Conservation (phyloP, 2,113 vertebrate genomes). For the Strix aluco region DNA sequence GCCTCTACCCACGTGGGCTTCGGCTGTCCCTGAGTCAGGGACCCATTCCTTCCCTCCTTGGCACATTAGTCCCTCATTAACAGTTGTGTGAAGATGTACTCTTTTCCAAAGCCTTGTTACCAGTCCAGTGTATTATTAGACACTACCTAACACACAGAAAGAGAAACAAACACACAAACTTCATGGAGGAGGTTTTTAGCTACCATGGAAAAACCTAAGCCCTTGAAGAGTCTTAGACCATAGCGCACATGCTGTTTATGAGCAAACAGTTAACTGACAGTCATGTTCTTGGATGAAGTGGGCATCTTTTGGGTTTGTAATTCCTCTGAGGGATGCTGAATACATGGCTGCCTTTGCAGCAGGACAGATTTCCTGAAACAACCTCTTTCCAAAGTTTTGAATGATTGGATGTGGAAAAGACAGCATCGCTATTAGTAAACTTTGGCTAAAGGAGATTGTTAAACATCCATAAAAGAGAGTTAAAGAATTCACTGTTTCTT, state of each 20-base stretch:
- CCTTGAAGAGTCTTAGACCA: neutral
- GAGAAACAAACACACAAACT: neutral
- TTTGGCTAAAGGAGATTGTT: neutral
- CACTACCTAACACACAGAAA: neutral
- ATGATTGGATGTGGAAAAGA: neutral
- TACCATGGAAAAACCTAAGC: neutral
- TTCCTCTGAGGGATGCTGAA: neutral
- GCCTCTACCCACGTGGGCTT: accelerated
- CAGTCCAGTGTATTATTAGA: neutral
- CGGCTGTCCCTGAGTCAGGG: neutral
- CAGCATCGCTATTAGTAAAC: neutral
- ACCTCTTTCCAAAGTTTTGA: neutral
- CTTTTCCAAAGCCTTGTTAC: neutral
- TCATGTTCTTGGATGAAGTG: neutral
- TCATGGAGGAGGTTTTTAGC: neutral
- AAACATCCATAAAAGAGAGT: neutral
- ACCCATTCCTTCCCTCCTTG: neutral
- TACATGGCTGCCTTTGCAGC: accelerated
- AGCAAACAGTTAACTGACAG: neutral
- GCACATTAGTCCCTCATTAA: neutral
- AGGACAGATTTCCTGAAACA: neutral
- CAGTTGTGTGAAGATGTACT: neutral
- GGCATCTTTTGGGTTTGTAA: neutral
- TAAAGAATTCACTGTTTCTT: neutral
- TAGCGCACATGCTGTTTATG: accelerated